Conservation (phyloP, 1,140 invertebrate species). For the Ostrea denselamellosa region DNA sequence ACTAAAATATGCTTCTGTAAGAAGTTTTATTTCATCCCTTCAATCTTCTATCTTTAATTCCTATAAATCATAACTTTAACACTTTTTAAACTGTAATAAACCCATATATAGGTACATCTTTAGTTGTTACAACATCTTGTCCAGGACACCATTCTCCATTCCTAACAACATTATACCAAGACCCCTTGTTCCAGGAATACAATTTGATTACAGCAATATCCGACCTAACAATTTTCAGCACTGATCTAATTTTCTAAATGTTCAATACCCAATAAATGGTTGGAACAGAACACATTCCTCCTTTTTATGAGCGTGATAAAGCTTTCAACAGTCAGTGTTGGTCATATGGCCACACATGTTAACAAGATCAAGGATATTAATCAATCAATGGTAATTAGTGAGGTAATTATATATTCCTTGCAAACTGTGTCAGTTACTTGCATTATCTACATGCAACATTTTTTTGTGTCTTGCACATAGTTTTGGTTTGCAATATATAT, state of each 20-base stretch:
- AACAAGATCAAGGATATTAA: background rate
- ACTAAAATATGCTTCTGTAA: too few species aligned
- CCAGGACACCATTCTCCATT: background rate
- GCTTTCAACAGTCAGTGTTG: background rate
- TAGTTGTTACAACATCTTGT: background rate
- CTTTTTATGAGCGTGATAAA: constrained; percentile 22
- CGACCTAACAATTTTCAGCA: background rate
- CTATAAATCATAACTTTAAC: background rate
- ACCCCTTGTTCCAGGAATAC: background rate
- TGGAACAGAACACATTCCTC: background rate
- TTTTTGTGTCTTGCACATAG: too few species aligned
- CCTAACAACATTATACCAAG: background rate
- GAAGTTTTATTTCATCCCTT: background rate
- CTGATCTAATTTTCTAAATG: background rate
- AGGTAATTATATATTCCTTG: background rate
- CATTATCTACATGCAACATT: too few species aligned
- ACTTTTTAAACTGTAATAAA: too few species aligned
- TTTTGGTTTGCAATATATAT: too few species aligned
- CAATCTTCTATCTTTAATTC: background rate
- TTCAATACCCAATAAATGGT: background rate
- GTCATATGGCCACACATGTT: background rate
- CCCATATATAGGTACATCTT: background rate
- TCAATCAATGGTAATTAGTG: constrained; percentile 15
- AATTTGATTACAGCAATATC: background rate
- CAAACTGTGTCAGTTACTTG: too few species aligned